A percentile compares a stretch with the other conserved stretches of the same genome.
Evolutionary conservation across 1,140 invertebrate genomes (phyloP).

Genomic region (Drosophila sp.): DNA sequence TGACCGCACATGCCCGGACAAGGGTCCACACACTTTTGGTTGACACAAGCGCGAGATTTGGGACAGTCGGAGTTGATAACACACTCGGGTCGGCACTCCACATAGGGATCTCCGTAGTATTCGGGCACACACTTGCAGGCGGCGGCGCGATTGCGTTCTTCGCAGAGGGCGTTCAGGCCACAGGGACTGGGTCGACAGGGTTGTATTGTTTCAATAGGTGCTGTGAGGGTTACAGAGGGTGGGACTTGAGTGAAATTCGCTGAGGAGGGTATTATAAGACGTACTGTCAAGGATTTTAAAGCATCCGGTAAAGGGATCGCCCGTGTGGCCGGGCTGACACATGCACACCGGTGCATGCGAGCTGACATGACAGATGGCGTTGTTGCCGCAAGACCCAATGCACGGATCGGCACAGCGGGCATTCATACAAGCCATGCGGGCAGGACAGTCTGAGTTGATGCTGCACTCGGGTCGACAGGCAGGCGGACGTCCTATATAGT

Average conservation of each 20-base stretch:
- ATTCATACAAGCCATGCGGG: conserved; percentile 88
- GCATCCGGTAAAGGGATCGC: conserved; percentile 91
- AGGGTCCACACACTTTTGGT: conserved; percentile 93
- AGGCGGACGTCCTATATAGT: conserved; percentile 89
- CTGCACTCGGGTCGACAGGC: conserved; percentile 90
- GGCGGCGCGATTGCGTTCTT: conserved; percentile 89
- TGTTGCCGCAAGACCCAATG: conserved; percentile 89
- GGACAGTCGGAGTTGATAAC: conserved; percentile 92
- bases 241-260: conserved; percentile 23
- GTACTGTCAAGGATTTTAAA: conserved; percentile 86
- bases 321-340: conserved; percentile 89
- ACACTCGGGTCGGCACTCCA: conserved; percentile 91
- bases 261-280: conserved; percentile 47
- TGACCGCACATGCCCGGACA: conserved; percentile 92
- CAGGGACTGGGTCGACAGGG: conserved; percentile 89
- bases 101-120: conserved; percentile 90
- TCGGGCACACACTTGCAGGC: conserved; percentile 89
- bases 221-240: conserved; percentile 58
- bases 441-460: conserved; percentile 89
- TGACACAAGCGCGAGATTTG: conserved; percentile 90
- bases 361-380: conserved; percentile 88
- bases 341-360: conserved; percentile 90
- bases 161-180: conserved; percentile 92
- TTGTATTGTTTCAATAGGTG: conserved; percentile 85
- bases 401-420: conserved; percentile 90